Evolutionary conservation across 2,888 invertebrate species (phyloP), one percentile per base, ranked within the genome.

Genomic region (Dryadula phaetusa): DNA sequence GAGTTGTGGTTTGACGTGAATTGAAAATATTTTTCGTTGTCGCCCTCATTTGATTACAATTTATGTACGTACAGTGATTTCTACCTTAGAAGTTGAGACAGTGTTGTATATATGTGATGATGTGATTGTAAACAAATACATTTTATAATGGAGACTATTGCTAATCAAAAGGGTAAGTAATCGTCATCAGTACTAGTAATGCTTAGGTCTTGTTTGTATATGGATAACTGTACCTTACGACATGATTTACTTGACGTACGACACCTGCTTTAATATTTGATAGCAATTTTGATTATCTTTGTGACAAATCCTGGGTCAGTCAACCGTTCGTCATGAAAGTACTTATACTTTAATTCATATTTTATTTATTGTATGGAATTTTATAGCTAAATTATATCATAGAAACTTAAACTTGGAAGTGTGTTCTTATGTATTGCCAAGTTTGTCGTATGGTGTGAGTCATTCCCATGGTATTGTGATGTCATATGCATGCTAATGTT

Each of bases 111-210:
- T 58, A 67, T 77, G 90, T 89, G 86, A 91, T 90, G 81, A 88
- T 90, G 92, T 90, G 86, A 90, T 87, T 81, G 79, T 79, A 79
- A 74, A 75, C 76, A 75, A 64, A 66, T 72, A 66, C 71, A 76
- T 74, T 76, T 77, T 79, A 87, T 85, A 86, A 92, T 92, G 92
- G 90, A 90, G 86, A 84, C 88, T 78, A 89, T 87, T 85, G 82
- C 84, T 81, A 91, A 86, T 85, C 87, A 85, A 79, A 90, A 87
- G 82, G 90, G 92, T 91, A 77, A 90, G 91, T 86, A 81, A 68
- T 74, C 76, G 75, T 78, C 71, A 78, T 75, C 70, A 72, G 73
- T 75, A 65, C 68, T 74, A 76, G 77, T 79, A 76, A 77, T 76
- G 70, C 69, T 72, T 77, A 74, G 74, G 54, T 83, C 82, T 85